Evolutionary conservation across 2,797 vertebrate species (phyloP), one percentile per base, ranked within the genome.

Genomic region (Acanthis flammea): DNA sequence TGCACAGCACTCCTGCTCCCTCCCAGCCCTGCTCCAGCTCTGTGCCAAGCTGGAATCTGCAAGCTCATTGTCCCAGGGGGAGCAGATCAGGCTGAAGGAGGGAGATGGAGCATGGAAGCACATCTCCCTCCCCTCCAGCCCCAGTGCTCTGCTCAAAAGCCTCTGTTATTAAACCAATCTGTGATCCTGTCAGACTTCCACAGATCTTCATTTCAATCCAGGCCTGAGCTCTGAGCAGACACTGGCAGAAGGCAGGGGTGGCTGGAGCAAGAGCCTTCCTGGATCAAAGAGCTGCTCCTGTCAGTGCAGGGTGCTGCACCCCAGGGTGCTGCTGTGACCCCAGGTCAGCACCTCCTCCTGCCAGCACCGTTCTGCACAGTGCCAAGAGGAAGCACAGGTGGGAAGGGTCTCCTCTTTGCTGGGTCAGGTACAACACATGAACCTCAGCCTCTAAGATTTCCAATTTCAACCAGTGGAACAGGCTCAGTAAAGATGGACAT

Each of bases 131-230:
- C 91, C 88, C 80, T 73, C 66, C 60, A 48, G 82, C 67, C 75
- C 30, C 66, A 3, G 89, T 1, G 47, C 92, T 67, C 82, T 19
- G 58, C 65, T 85, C 88, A 84, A 44, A 93, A 78, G 86, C 72
- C 87, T 80, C 79, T 8, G 73, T 86, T 92, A 92, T 93, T 93
- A 94, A 96, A 76, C 51, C 94, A 79, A 73, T 75, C 90, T 95
- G 88, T 75, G 94, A 95, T 83, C 91, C 91, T 92, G 92, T 96
- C 95, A 95, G 67, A 35, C 86, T 95, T 63, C 31, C 78, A 65
- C 0, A 84, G 48, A 91, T 94, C 92, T 97, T 94, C 93, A 94
- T 84, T 88, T 76, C 94, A 88, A 91, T 90, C 39, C 55, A 76
- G 76, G 67, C 55, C 61, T 16, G 30, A 72, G 87, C 89, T 95